phyloP scores from a whole-genome alignment of 1,140 invertebrate species.

The Carposina sasakii region DNA sequence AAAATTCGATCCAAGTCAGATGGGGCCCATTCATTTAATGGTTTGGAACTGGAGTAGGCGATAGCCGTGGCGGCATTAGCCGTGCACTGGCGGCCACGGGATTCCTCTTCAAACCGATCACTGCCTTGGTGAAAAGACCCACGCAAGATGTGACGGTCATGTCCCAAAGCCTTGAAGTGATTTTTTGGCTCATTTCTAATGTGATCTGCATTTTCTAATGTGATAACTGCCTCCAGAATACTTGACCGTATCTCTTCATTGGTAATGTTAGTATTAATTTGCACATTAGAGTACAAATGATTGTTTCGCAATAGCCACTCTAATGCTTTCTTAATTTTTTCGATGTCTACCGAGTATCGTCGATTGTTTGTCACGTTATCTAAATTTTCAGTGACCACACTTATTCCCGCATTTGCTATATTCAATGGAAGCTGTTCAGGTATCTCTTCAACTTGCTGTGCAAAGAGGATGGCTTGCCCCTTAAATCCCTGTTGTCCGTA shows the following conservation, averaged over 20 bases:
- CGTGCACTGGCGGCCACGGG: constrained; percentile 3
- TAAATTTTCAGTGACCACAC: not conserved
- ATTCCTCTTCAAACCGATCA: not conserved
- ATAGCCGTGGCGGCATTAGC: constrained; percentile 4
- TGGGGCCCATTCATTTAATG: not conserved
- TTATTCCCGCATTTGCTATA: not conserved
- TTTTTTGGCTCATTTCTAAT: constrained; percentile 4
- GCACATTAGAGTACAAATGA: constrained; percentile 8
- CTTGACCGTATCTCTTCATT: constrained; percentile 12
- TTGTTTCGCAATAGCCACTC: constrained; percentile 3
- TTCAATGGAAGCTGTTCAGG: constrained; percentile 5
- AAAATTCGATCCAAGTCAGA: constrained; percentile 7
- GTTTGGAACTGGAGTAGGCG: constrained; percentile 6
- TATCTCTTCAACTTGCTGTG: constrained; percentile 9
- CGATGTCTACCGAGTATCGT: constrained; percentile 1
- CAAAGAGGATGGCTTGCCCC: constrained; percentile 5
- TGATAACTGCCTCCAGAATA: constrained; percentile 4
- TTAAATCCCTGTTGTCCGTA: constrained; percentile 11
- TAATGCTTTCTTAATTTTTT: constrained; percentile 2
- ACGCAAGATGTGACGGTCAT: constrained; percentile 7
- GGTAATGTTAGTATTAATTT: constrained; percentile 6
- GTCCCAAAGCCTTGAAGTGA: constrained; percentile 4
- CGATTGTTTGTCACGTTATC: constrained; percentile 4
- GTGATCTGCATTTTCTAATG: constrained; percentile 6
- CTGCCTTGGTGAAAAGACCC: constrained; percentile 8